Percentiles rank a stretch among this genome's conserved stretches.
These are phyloP conservation scores for Dissostichus mawsoni DNA, from an alignment of 2,113 vertebrate species.

Conservation along the genomic window DNA sequence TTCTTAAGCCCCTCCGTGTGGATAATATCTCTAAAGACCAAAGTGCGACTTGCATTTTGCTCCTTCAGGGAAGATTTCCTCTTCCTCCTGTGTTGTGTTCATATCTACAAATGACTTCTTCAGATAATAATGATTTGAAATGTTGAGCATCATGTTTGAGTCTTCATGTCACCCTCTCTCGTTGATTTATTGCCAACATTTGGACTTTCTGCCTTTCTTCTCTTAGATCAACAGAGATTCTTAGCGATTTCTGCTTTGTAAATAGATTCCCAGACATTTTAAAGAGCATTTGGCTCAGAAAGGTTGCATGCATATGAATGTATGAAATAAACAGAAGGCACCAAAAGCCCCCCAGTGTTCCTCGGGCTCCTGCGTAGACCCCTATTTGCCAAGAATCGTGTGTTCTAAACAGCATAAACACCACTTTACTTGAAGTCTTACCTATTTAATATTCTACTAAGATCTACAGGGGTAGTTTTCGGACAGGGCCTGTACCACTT, in stretches of 20 bases:
- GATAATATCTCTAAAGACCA: constrained; percentile 39
- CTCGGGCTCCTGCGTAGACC: constrained; percentile 31
- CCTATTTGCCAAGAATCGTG: constrained; percentile 47
- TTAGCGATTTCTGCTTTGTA: constrained; percentile 60
- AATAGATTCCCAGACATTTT: constrained; percentile 64
- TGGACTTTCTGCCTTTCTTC: constrained; percentile 68
- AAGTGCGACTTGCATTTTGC: constrained; percentile 55
- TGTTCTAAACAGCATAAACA: constrained; percentile 27
- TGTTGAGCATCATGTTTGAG: constrained; percentile 37
- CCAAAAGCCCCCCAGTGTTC: constrained; percentile 45
- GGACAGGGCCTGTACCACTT: constrained; percentile 61
- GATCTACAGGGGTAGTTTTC: constrained; percentile 52
- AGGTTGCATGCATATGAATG: constrained; percentile 78
- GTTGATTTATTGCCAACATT: constrained; percentile 60
- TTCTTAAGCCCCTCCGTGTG: constrained; percentile 38
- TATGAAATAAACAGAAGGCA: constrained; percentile 71
- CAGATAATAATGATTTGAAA: constrained; percentile 52
- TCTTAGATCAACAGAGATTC: constrained; percentile 42
- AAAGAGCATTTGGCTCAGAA: constrained; percentile 52
- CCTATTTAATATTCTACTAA: constrained; percentile 40
- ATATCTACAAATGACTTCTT: constrained; percentile 49
- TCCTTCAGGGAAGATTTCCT: constrained; percentile 71
- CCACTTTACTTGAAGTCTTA: constrained; percentile 67
- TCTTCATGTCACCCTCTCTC: constrained; percentile 23
- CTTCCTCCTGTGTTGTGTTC: constrained; percentile 58